These are phyloP conservation scores for Lycocerus yunnanus DNA, from an alignment of 2,888 invertebrate genomes.

Conservation along the genomic window DNA sequence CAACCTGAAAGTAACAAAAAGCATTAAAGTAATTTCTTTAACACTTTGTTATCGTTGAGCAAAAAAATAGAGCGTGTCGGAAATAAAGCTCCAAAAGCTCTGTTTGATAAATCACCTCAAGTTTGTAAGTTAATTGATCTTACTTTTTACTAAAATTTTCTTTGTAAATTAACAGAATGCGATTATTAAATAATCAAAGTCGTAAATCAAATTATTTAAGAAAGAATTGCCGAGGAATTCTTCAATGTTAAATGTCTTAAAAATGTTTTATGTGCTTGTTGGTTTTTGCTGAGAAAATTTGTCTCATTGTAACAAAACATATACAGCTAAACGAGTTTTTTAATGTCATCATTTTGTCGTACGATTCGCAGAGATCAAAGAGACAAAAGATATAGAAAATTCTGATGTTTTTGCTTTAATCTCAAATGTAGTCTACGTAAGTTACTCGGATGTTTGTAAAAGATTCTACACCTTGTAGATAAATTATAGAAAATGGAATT, in stretches of 20 bases:
- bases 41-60: neutral
- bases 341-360: neutral
- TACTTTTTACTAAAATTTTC: neutral
- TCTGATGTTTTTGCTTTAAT: neutral
- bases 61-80: neutral
- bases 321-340: neutral
- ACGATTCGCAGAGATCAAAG: neutral
- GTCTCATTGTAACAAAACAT: neutral
- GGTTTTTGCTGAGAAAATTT: neutral
- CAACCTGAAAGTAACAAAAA: slow-evolving; percentile 72
- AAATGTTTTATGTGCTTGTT: neutral
- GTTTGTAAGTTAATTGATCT: neutral
- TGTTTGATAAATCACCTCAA: neutral
- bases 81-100: neutral
- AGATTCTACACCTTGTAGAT: neutral
- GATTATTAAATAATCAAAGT: neutral
- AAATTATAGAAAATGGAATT: neutral
- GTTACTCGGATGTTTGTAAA: neutral
- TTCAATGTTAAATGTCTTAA: neutral
- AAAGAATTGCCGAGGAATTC: neutral
- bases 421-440: neutral
- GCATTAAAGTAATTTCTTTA: neutral
- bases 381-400: neutral
- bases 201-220: neutral
- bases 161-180: neutral